Conservation (phyloP, 1,140 invertebrate species). For the Pararge aegeria region DNA sequence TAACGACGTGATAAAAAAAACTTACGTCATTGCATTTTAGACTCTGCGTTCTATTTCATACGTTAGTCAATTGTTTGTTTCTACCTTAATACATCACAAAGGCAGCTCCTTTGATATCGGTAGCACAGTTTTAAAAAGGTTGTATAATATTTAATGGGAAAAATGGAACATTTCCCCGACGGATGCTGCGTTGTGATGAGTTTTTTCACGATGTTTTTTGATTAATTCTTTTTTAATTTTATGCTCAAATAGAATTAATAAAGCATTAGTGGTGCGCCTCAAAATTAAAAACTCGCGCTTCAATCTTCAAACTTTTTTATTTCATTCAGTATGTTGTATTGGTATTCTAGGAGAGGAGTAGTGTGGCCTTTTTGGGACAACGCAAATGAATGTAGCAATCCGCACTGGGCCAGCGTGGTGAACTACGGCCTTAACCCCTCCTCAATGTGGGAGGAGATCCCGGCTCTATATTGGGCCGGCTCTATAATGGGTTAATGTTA, state of each 20-base stretch:
- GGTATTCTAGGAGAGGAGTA: too few relatives aligned
- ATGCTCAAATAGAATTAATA: not conserved
- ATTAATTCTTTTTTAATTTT: not conserved
- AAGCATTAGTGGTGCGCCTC: too few relatives aligned
- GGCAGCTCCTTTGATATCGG: not conserved
- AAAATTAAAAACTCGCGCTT: too few relatives aligned
- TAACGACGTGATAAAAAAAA: slow-evolving; percentile 4
- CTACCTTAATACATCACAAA: not conserved
- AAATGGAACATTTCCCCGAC: not conserved
- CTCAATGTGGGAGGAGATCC: too few relatives aligned
- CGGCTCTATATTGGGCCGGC: too few relatives aligned
- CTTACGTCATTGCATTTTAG: not conserved
- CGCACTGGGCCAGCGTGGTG: too few relatives aligned
- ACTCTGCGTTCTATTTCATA: not conserved
- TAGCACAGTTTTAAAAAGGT: not conserved
- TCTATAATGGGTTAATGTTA: too few relatives aligned
- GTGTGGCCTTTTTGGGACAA: too few relatives aligned
- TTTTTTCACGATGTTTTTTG: not conserved
- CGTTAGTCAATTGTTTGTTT: not conserved
- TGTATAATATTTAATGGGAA: not conserved
- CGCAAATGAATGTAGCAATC: too few relatives aligned
- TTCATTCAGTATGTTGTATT: too few relatives aligned
- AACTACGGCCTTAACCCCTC: too few relatives aligned
- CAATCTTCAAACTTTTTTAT: too few relatives aligned
- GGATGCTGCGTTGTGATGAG: not conserved